These are phyloP conservation scores for Grammomys surdaster DNA, from an alignment of 2,113 vertebrate genomes.

Conservation along the genomic window DNA sequence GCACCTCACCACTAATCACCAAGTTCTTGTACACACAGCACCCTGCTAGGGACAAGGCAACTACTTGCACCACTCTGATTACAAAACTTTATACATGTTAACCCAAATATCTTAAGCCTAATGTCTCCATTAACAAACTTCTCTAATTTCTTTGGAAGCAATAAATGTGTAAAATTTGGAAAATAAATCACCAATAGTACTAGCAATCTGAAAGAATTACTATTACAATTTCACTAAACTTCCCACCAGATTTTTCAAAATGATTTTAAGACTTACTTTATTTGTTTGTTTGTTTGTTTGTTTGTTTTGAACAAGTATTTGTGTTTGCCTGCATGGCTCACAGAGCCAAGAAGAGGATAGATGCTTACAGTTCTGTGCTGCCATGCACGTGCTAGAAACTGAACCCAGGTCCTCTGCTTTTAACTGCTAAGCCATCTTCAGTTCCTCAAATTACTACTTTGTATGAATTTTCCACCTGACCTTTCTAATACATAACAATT, in stretches of 20 bases:
- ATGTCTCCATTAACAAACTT: slow-evolving; percentile 15
- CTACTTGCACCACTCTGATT: not conserved
- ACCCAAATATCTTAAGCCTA: not conserved
- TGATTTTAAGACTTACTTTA: not conserved
- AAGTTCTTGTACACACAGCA: not conserved
- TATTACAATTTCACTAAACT: slow-evolving; percentile 29
- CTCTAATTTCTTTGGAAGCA: slow-evolving; percentile 41
- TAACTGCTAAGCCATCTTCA: not conserved
- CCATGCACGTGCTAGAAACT: not conserved
- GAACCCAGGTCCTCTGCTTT: not conserved
- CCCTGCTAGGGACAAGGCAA: not conserved
- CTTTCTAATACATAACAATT: slow-evolving; percentile 24
- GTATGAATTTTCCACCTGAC: not conserved
- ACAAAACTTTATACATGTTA: not conserved
- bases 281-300: not conserved
- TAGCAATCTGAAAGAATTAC: slow-evolving; percentile 48
- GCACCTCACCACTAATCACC: not conserved
- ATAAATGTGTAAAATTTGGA: not conserved
- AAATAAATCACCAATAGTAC: not conserved
- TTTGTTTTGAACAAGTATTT: not conserved
- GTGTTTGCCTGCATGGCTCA: not conserved
- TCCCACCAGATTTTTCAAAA: not conserved
- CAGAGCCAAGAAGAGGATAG: not conserved
- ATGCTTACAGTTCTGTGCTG: not conserved
- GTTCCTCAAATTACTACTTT: not conserved